Conservation (phyloP, 2,797 vertebrate species). For the Halcyon smyrnensis region DNA sequence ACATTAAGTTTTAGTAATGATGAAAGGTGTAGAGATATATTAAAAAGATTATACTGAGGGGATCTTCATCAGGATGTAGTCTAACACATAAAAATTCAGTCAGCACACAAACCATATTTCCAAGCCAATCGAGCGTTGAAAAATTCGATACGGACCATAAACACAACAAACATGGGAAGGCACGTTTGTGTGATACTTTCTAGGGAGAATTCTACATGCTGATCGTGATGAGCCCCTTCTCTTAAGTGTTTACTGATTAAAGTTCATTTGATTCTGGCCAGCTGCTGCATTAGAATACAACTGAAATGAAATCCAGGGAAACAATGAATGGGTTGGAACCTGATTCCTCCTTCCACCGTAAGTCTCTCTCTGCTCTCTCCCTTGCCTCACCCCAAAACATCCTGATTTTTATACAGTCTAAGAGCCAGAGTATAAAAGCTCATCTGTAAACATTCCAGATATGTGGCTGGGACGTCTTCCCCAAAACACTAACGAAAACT, state of each 20-base stretch:
- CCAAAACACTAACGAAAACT: not conserved
- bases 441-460: not conserved
- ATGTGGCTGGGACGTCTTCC: accelerated
- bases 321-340: not conserved
- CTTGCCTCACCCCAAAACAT: not conserved
- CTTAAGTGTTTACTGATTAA: not conserved
- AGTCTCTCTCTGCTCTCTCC: not conserved
- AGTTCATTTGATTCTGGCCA: not conserved
- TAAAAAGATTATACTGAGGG: not conserved
- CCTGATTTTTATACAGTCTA: not conserved
- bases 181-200: not conserved
- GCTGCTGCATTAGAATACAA: not conserved
- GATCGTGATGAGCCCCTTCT: not conserved
- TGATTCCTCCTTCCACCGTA: not conserved
- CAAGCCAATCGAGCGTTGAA: not conserved
- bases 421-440: not conserved
- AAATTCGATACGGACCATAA: not conserved
- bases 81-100: not conserved
- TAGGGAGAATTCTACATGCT: not conserved
- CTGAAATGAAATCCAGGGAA: not conserved
- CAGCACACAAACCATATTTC: not conserved
- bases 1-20: not conserved
- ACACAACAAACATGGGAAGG: not conserved
- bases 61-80: not conserved
- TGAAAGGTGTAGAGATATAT: not conserved